These are phyloP conservation scores for Epizoanthus ramosus DNA, from an alignment of 92 coral and sea anemone species.

Conservation along the genomic window DNA sequence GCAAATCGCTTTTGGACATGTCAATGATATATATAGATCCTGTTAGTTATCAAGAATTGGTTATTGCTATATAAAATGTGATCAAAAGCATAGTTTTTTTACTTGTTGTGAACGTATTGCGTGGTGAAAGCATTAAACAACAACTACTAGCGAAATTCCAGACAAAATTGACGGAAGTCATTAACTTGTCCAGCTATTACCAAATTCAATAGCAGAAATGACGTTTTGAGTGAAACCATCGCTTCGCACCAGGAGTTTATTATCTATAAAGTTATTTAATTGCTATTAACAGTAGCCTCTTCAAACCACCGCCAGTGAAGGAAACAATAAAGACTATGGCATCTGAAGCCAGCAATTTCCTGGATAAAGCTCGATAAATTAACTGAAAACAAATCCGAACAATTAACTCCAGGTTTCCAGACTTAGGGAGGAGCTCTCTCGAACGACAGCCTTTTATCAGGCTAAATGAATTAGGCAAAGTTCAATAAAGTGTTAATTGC, in stretches of 20 bases:
- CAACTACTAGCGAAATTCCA: background rate
- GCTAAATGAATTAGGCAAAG: slow-evolving; percentile 8
- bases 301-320: slow-evolving; percentile 14
- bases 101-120: slow-evolving; percentile 13
- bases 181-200: slow-evolving; percentile 22
- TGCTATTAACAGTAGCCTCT: slow-evolving; percentile 16
- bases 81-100: no score
- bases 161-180: slow-evolving; percentile 18
- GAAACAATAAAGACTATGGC: slow-evolving; percentile 7
- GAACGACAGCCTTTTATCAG: background rate
- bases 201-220: slow-evolving; percentile 28
- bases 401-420: slow-evolving; percentile 18
- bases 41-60: background rate
- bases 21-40: background rate
- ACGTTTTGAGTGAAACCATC: slow-evolving; percentile 13
- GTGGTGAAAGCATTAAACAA: slow-evolving; percentile 4
- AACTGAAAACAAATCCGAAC: slow-evolving; percentile 25
- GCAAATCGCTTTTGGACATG: background rate
- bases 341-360: slow-evolving; percentile 24
- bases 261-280: slow-evolving; percentile 25
- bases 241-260: slow-evolving; percentile 1
- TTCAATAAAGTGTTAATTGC: slow-evolving; percentile 44
- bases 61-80: background rate
- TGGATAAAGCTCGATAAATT: slow-evolving; percentile 31
- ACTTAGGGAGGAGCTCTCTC: slow-evolving; percentile 31